These are phyloP conservation scores for Etheostoma nigrum DNA, from an alignment of 2,797 vertebrate species.

Conservation along the genomic window DNA sequence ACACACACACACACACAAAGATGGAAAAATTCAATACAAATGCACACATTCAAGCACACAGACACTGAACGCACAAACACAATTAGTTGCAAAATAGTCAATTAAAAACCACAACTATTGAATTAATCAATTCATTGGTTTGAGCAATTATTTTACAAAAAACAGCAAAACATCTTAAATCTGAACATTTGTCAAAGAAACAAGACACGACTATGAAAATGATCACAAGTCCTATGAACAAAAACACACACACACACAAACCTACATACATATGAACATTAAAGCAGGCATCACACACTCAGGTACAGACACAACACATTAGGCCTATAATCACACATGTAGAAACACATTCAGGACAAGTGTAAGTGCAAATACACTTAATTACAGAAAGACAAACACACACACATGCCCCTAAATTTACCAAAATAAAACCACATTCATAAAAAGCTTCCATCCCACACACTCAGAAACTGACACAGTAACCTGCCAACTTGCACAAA, in stretches of 20 bases:
- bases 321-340: neutral
- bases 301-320: neutral
- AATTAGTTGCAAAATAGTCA: too few species aligned
- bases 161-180: too few species aligned
- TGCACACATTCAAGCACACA: too few species aligned
- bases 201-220: too few species aligned
- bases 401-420: neutral
- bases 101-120: too few species aligned
- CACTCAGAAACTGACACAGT: slow-evolving; percentile 32
- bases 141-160: too few species aligned
- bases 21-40: too few species aligned
- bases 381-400: neutral
- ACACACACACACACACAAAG: neutral
- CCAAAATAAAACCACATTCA: slow-evolving; percentile 16
- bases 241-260: neutral
- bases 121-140: too few species aligned
- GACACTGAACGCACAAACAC: too few species aligned
- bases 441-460: slow-evolving; percentile 32
- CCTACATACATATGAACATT: neutral
- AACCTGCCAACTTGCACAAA: slow-evolving; percentile 23
- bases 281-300: neutral
- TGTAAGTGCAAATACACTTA: neutral
- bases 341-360: too few species aligned
- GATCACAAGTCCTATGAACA: neutral
- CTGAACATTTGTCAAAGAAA: too few species aligned